A percentile compares a stretch with the other conserved stretches of the same genome.
These are phyloP conservation scores for Ibycter americanus DNA, from an alignment of 2,797 vertebrate genomes.

Conservation along the genomic window DNA sequence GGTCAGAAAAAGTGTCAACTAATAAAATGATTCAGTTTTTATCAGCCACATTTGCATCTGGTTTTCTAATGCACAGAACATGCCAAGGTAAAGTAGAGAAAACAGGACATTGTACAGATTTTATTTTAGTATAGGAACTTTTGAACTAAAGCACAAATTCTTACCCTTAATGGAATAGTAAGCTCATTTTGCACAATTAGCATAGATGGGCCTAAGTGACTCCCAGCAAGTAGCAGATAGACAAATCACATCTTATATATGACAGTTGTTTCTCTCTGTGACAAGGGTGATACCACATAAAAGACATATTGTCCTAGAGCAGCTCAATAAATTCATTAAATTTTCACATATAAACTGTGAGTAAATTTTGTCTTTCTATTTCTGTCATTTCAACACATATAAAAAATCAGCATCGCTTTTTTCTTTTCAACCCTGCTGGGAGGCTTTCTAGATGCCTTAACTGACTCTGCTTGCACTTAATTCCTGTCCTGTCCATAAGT, in stretches of 20 bases:
- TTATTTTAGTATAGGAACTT: not conserved
- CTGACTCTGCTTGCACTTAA: not conserved
- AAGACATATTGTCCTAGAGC: not conserved
- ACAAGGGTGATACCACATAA: not conserved
- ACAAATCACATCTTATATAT: not conserved
- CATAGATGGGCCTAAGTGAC: not conserved
- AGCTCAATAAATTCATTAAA: not conserved
- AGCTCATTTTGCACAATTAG: not conserved
- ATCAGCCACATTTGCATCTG: not conserved
- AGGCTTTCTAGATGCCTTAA: not conserved
- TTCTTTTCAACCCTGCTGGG: not conserved
- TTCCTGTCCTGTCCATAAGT: not conserved
- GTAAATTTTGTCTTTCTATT: not conserved
- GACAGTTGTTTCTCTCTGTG: not conserved
- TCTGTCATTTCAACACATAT: not conserved
- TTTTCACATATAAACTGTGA: not conserved
- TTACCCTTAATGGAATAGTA: not conserved
- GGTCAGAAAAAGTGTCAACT: not conserved
- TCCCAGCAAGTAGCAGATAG: not conserved
- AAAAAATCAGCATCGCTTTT: not conserved
- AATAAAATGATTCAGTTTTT: not conserved
- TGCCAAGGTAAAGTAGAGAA: not conserved
- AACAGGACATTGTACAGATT: not conserved
- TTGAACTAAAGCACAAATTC: not conserved
- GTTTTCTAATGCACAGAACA: not conserved